Evolutionary conservation across 2,113 vertebrate species (phyloP), one percentile per base, ranked within the genome.

Genomic region (Pseudonaja textilis): DNA sequence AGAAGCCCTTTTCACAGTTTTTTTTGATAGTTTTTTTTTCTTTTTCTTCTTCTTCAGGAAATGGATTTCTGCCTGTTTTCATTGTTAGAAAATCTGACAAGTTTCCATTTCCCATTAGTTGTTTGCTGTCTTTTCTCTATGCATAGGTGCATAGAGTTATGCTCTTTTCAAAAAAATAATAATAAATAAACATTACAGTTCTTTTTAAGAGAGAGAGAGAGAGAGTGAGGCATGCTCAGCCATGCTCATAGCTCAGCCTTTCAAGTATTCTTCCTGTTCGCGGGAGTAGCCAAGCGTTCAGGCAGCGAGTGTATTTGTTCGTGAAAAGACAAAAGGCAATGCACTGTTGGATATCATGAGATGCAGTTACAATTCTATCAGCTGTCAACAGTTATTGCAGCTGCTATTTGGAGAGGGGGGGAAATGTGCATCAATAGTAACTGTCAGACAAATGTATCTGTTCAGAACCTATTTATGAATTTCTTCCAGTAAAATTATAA

Each of bases 241-340:
- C 87, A 25, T 93, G 94, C 87, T 92, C 88, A 29, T 85, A 85
- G 95, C 90, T 91, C 92, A 91, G 91, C 92, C 95, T 95, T 96
- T 95, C 94, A 94, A 95, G 95, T 94, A 94, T 85, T 96, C 96
- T 97, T 97, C 96, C 97, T 97, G 96, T 96, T 97, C 90, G 0
- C 92, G 95, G 94, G 97, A 94, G 97, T 97, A 97, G 23, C 93
- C 98, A 98, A 96, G 98, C 98, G 55, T 98, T 93, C 95, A 97
- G 92, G 92, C 64, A n/a, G 25, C 85, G 7, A 39, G 23, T 87
- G 7, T 95, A 94, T 34, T 90, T 91, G 91, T 96, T 94, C 93
- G 94, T 92, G 85, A 56, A 90, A 90, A 90, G 88, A 90, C 59
- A 88, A 88, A 96, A 95, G 95, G 92, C 93, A 92, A 69, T 26